Percentiles rank a stretch among this genome's conserved stretches.
These are phyloP conservation scores for Brachionus rotundiformis DNA, from an alignment of 1,140 invertebrate genomes.

Conservation along the genomic window DNA sequence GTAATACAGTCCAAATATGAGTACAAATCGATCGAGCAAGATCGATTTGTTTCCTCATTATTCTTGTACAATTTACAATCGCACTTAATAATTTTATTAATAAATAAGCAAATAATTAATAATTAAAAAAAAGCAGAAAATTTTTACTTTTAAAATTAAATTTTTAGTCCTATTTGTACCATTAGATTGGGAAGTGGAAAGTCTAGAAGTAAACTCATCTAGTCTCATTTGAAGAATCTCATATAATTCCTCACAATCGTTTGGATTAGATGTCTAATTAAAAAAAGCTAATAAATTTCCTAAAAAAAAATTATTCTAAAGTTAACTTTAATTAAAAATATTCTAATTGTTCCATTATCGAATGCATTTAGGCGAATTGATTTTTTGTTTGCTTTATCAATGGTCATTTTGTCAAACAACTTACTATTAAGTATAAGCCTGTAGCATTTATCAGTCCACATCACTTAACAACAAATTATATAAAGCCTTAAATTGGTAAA, in stretches of 20 bases:
- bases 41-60: neutral
- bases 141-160: slow-evolving; percentile 12
- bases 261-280: slow-evolving; percentile 9
- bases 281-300: neutral
- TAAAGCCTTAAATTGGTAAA: neutral
- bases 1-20: slow-evolving; percentile 8
- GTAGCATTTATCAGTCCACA: slow-evolving; percentile 50
- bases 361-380: slow-evolving; percentile 35
- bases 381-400: slow-evolving; percentile 33
- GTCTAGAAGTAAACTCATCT: neutral
- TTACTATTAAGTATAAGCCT: slow-evolving; percentile 41
- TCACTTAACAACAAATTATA: neutral
- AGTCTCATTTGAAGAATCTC: slow-evolving; percentile 10
- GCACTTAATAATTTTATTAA: neutral
- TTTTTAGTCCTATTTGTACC: neutral
- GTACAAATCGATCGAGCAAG: neutral
- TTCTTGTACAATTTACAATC: slow-evolving; percentile 33
- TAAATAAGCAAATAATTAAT: too few species aligned
- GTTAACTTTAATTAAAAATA: slow-evolving; percentile 47
- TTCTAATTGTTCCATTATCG: slow-evolving; percentile 36
- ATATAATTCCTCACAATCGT: slow-evolving; percentile 38
- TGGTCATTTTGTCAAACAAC: slow-evolving; percentile 42
- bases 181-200: neutral
- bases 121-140: neutral
- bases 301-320: neutral